Percentiles rank a stretch among this genome's conserved stretches.
Conservation (phyloP, 2,113 vertebrate genomes). For the Ia io region DNA sequence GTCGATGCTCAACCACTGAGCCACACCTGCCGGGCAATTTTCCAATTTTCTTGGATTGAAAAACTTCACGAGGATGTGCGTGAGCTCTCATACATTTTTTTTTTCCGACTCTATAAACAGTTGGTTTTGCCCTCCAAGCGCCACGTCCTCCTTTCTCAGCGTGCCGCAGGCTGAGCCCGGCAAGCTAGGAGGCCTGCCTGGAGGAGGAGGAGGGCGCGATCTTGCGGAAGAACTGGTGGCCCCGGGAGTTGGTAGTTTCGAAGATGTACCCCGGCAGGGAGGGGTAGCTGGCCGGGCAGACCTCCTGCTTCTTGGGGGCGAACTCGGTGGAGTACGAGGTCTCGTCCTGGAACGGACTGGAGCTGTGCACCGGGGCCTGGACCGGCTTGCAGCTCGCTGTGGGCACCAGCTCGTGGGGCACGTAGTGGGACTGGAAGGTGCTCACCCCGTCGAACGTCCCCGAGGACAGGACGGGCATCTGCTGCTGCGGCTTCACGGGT, state of each 20-base stretch:
- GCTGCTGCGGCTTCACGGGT: constrained; percentile 77
- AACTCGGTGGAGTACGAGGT: constrained; percentile 85
- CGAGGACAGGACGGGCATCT: constrained; percentile 76
- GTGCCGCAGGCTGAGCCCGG: not conserved
- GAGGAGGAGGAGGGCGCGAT: constrained; percentile 50
- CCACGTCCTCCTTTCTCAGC: constrained; percentile 44
- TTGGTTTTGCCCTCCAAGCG: not conserved
- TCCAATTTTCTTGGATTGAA: not conserved
- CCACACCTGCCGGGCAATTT: not conserved
- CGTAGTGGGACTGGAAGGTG: constrained; percentile 87
- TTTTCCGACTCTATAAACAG: not conserved
- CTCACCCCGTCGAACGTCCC: constrained; percentile 86
- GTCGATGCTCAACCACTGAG: too few relatives aligned
- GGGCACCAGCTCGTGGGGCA: constrained; percentile 80
- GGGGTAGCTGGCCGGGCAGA: constrained; percentile 84
- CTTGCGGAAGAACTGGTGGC: constrained; percentile 87
- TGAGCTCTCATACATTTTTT: not conserved
- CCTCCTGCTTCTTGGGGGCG: constrained; percentile 79
- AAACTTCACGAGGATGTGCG: not conserved
- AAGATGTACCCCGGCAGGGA: constrained; percentile 84
- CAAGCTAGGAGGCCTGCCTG: not conserved
- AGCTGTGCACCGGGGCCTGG: not conserved
- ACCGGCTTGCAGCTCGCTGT: constrained; percentile 83
- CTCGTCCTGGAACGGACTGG: constrained; percentile 78
- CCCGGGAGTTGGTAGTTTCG: constrained; percentile 80